These are phyloP conservation scores for Sardinella longiceps DNA, from an alignment of 2,797 vertebrate genomes.

Conservation along the genomic window DNA sequence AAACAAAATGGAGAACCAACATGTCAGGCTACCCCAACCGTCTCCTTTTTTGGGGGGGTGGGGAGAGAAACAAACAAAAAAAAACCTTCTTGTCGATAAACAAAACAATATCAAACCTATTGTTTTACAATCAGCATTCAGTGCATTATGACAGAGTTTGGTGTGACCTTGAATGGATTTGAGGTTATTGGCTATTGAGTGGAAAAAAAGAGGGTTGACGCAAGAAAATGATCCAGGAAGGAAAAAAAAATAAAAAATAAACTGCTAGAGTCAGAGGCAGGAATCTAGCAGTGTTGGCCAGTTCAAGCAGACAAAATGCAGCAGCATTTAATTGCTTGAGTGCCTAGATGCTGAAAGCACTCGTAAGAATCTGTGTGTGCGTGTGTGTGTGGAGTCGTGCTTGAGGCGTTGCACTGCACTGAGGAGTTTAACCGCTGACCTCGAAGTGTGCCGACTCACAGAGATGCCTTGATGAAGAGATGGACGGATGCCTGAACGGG, in stretches of 20 bases:
- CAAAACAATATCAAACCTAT: slow-evolving; percentile 48
- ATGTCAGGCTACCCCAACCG: neutral
- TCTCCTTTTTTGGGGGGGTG: neutral
- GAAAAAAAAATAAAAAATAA: no score
- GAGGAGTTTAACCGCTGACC: neutral
- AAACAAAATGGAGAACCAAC: neutral
- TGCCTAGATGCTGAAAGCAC: neutral
- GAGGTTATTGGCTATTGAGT: neutral
- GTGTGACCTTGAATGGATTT: neutral
- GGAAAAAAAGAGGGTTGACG: neutral
- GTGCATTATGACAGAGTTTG: slow-evolving; percentile 55
- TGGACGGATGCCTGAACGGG: neutral
- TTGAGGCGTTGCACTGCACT: neutral
- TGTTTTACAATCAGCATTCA: slow-evolving; percentile 63
- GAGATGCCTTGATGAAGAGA: neutral
- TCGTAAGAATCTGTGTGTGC: neutral
- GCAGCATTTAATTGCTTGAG: neutral
- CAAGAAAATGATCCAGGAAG: neutral
- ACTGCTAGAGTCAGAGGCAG: neutral
- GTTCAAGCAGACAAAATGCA: slow-evolving; percentile 16
- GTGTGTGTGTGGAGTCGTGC: neutral
- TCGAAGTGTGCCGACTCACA: neutral
- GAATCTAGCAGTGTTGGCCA: neutral
- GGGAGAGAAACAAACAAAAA: neutral
- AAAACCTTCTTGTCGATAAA: slow-evolving; percentile 41